These are phyloP conservation scores for Spilosoma lubricipeda DNA, from an alignment of 2,888 invertebrate genomes.

Conservation along the genomic window DNA sequence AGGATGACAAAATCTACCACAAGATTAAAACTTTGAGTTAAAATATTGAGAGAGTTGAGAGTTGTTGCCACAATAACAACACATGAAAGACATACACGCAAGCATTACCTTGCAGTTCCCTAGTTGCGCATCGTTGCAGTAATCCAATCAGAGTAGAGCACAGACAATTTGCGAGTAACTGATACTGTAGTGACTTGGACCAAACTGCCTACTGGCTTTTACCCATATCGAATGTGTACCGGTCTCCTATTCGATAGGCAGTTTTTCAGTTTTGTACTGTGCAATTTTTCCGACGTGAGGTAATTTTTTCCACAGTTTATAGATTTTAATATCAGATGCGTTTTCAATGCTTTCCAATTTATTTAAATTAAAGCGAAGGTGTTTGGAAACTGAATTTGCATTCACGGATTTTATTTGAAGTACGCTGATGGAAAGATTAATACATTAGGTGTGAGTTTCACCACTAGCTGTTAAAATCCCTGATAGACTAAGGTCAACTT, in stretches of 20 bases:
- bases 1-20: too few species aligned
- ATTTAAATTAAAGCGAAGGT: background rate
- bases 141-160: constrained; percentile 57
- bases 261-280: background rate
- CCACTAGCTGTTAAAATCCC: too few species aligned
- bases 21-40: background rate
- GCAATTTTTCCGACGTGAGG: background rate
- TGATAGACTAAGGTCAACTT: too few species aligned
- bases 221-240: background rate
- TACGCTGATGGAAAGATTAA: too few species aligned
- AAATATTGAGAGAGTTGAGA: too few species aligned
- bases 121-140: constrained; percentile 35
- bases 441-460: too few species aligned
- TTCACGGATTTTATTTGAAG: background rate
- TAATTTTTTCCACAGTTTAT: background rate
- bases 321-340: background rate
- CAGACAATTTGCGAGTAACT: constrained; percentile 56
- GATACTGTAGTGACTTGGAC: constrained; percentile 27
- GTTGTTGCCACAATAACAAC: background rate
- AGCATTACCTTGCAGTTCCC: constrained; percentile 15
- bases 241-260: background rate
- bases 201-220: background rate
- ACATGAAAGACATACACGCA: constrained; percentile 5
- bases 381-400: too few species aligned
- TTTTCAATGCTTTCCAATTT: background rate